Evolutionary conservation across 2,797 vertebrate genomes (phyloP), one percentile per base, ranked within the genome.

Genomic region (Borostomias antarcticus): DNA sequence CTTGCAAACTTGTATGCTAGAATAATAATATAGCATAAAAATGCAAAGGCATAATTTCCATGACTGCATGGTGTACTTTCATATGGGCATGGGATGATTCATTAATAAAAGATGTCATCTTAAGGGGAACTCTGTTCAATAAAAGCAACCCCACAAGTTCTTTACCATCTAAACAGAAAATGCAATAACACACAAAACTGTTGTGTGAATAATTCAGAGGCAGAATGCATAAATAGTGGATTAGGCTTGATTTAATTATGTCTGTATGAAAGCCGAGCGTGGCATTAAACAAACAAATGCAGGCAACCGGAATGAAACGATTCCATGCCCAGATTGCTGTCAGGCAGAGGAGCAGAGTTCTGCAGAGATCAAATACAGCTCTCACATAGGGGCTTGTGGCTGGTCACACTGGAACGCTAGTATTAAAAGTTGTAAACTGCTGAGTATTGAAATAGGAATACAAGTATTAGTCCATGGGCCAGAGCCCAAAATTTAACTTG

Each of bases 191-290:
- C 86, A 86, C 86, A 87, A 91, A 91, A 91, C 77, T 85, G 84
- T 86, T 83, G 80, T 82, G 80, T 92, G 89, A 92, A 93, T 93
- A 91, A 93, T 92, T 90, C 86, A 93, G 83, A 73, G 75, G 82
- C 76, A 71, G 83, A 89, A 89, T 86, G 86, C 91, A 93, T 91
- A 90, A 93, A 92, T 91, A 89, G 88, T 85, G 85, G 84, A 92
- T 92, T 91, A 92, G 82, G 81, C 75, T 85, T 91, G 87, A 93
- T 93, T 93, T 90, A 92, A 93, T 93, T 90, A 91, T 79, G 83
- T 86, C 77, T 84, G 74, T 80, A 72, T 77, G 83, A 87, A 89
- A 86, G 84, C 80, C 76, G 80, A 79, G 80, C 76, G 76, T 77
- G 66, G 75, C 76, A 54, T 88, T 87, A 80, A 87, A 88, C 83